Evolutionary conservation across 1,140 invertebrate genomes (phyloP).

Genomic region (Muscidifurax raptorellus): DNA sequence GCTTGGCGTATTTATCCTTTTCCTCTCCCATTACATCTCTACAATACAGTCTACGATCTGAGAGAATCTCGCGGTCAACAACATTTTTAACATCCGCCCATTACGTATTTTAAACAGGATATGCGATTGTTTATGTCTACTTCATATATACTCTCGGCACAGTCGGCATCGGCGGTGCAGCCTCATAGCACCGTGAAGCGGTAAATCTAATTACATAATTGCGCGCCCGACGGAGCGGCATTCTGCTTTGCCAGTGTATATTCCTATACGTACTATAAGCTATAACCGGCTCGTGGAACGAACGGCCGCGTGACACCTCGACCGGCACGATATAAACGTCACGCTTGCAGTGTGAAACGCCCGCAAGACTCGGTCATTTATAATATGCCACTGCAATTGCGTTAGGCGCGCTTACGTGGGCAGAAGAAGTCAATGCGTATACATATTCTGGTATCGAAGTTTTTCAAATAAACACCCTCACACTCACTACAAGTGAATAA

Average conservation of each 20-base stretch:
- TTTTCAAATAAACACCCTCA: too few relatives aligned
- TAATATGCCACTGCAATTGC: not conserved
- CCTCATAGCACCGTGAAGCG: conserved; percentile 37
- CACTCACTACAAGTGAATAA: too few relatives aligned
- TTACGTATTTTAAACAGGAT: not conserved
- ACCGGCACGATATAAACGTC: not conserved
- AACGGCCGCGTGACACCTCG: not conserved
- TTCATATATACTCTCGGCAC: not conserved
- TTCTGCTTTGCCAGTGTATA: not conserved
- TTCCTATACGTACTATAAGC: too few relatives aligned
- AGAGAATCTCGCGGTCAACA: not conserved
- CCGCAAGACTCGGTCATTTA: not conserved
- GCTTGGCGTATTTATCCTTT: not conserved
- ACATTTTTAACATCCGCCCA: not conserved
- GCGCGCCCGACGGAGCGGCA: conserved; percentile 1
- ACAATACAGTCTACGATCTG: not conserved
- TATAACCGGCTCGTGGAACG: not conserved
- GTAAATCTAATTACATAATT: conserved; percentile 59
- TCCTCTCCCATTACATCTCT: not conserved
- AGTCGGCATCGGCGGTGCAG: not conserved
- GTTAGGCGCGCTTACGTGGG: not conserved
- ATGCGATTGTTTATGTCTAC: not conserved
- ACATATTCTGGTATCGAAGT: too few relatives aligned
- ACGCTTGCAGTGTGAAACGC: not conserved
- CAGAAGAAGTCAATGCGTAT: not conserved